Percentiles rank a stretch among this genome's conserved stretches.
These are phyloP conservation scores for Cenopis cana DNA, from an alignment of 2,888 invertebrate genomes.

Conservation along the genomic window DNA sequence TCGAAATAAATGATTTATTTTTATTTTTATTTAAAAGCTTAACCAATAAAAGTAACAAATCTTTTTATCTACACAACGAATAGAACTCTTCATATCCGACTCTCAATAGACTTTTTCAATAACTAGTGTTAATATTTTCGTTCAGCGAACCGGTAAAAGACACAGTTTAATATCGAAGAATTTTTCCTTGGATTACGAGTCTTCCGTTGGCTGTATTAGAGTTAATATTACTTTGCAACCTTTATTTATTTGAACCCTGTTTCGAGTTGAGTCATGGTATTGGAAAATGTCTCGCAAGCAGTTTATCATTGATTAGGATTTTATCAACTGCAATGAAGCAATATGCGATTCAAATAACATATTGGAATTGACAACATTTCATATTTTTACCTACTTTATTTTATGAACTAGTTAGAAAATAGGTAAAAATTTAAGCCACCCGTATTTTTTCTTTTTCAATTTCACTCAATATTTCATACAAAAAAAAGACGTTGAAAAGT, in stretches of 20 bases:
- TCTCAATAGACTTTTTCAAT: constrained; percentile 19
- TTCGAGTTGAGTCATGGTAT: not conserved
- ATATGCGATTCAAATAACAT: too few relatives aligned
- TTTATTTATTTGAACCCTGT: not conserved
- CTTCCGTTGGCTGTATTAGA: not conserved
- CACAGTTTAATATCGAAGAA: constrained; percentile 2
- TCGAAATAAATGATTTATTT: too few relatives aligned
- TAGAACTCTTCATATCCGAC: constrained; percentile 2
- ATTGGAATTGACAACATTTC: too few relatives aligned
- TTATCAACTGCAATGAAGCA: not conserved
- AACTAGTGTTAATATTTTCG: constrained; percentile 26
- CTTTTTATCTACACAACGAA: not conserved
- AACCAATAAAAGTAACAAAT: not conserved
- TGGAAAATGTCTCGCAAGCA: constrained; percentile 1
- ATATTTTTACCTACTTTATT: too few relatives aligned
- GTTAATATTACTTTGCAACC: not conserved
- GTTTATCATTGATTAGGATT: constrained; percentile 16
- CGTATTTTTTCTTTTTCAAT: too few relatives aligned
- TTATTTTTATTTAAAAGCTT: too few relatives aligned
- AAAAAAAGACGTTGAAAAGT: too few relatives aligned
- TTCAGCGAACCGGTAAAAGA: not conserved
- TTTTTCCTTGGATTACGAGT: not conserved
- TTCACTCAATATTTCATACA: too few relatives aligned
- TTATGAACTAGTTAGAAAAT: too few relatives aligned
- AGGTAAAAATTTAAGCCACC: too few relatives aligned